phyloP scores from a whole-genome alignment of 2,888 invertebrate genomes.

The Frankliniella intonsa region DNA sequence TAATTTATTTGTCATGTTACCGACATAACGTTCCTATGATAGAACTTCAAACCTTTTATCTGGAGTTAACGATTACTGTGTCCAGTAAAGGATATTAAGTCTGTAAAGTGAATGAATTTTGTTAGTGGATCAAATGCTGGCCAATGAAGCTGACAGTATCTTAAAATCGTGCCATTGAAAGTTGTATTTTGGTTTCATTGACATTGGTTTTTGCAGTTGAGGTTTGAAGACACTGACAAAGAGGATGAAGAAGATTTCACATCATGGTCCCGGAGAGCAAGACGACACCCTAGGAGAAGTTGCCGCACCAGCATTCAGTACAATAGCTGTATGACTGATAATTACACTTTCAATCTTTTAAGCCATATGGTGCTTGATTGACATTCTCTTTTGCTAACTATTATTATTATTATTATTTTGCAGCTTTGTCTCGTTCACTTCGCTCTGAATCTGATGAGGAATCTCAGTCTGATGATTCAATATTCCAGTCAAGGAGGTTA shows the following conservation, averaged over 20 bases:
- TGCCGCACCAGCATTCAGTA: background rate
- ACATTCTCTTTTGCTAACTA: background rate
- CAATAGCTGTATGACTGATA: background rate
- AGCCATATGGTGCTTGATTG: background rate
- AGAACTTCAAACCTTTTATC: background rate
- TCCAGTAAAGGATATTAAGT: background rate
- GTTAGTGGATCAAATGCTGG: background rate
- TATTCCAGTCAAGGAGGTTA: background rate
- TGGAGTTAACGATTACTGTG: background rate
- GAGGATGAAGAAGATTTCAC: background rate
- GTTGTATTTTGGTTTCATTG: background rate
- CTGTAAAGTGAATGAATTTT: background rate
- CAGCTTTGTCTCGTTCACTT: background rate
- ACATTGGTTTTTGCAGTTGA: background rate
- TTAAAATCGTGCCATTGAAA: background rate
- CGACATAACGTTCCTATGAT: too few relatives aligned
- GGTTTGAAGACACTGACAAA: background rate
- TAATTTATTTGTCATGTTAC: too few relatives aligned
- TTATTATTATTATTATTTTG: background rate
- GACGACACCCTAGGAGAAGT: background rate
- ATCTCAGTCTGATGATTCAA: slow-evolving; percentile 10
- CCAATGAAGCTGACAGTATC: background rate
- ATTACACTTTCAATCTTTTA: background rate
- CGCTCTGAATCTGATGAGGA: background rate
- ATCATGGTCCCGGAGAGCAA: background rate